These are phyloP conservation scores for Tridacna gigas DNA, from an alignment of 2,888 invertebrate species.

Conservation along the genomic window DNA sequence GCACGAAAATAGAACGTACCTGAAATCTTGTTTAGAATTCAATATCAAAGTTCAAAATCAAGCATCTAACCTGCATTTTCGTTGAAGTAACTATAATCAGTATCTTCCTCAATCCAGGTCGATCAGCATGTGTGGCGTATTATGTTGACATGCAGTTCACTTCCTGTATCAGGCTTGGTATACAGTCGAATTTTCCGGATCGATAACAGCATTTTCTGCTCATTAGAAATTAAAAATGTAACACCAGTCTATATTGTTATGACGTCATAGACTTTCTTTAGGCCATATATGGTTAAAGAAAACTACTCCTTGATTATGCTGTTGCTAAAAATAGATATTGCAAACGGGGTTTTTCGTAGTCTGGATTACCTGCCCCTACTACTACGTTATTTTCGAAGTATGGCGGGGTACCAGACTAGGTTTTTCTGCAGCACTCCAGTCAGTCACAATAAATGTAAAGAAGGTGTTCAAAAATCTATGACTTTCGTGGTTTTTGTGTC, in stretches of 20 bases:
- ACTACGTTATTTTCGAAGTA: no score
- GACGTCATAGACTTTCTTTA: constrained; percentile 40
- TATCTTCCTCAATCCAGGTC: no score
- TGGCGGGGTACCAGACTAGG: no score
- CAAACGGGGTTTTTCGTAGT: background rate
- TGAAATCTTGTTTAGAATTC: background rate
- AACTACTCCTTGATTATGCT: background rate
- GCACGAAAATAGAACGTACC: background rate
- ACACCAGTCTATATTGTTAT: constrained; percentile 28
- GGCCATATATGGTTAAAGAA: constrained; percentile 41
- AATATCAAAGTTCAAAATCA: no score
- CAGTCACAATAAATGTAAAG: no score
- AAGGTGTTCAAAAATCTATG: no score
- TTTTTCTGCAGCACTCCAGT: no score
- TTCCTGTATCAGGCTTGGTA: constrained; percentile 7
- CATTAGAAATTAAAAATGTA: background rate
- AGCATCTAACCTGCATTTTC: constrained; percentile 8
- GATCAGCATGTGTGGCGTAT: background rate
- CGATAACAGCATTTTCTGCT: background rate
- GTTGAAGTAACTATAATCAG: background rate
- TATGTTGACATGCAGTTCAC: constrained; percentile 11
- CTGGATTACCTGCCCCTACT: no score
- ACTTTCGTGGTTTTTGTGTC: no score
- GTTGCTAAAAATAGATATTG: constrained; percentile 17
- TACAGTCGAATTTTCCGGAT: background rate